Evolutionary conservation across 2,888 invertebrate genomes (phyloP).

Genomic region (Eulithis testata): DNA sequence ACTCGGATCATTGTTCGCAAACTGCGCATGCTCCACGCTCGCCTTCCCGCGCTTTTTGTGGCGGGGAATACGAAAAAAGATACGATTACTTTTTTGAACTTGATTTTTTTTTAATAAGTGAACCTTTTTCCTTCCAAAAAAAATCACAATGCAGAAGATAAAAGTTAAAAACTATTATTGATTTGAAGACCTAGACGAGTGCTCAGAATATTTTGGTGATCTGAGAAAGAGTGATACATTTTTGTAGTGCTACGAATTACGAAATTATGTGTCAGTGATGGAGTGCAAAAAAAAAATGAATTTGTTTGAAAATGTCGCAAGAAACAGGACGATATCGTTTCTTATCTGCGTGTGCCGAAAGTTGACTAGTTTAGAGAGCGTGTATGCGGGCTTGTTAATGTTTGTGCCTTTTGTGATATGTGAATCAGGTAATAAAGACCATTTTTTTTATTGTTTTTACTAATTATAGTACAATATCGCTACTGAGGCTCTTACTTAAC

Average conservation of each 20-base stretch:
- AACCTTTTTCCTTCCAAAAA: not conserved
- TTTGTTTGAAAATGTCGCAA: constrained; percentile 36
- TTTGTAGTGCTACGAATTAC: constrained; percentile 1
- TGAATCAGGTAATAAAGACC: constrained; percentile 58
- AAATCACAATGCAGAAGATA: not conserved
- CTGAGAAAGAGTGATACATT: not conserved
- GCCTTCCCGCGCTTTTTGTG: constrained; percentile 63
- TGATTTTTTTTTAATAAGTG: not conserved
- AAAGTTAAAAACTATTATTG: not conserved
- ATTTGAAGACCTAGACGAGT: not conserved
- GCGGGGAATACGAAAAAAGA: constrained; percentile 54
- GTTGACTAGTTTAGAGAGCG: constrained; percentile 50
- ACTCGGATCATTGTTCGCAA: constrained; percentile 65
- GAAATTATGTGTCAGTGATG: constrained; percentile 41
- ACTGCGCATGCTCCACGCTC: constrained; percentile 72
- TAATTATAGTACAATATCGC: not conserved
- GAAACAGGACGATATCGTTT: constrained; percentile 45
- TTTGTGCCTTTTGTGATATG: constrained; percentile 67
- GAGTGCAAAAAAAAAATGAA: constrained; percentile 40
- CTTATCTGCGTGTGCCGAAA: constrained; percentile 58
- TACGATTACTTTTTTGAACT: not conserved
- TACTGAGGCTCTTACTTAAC: too few species aligned
- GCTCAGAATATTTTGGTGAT: too few species aligned
- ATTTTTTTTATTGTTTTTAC: not conserved
- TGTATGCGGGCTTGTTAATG: constrained; percentile 72